These are phyloP conservation scores for Esox lucius DNA, from an alignment of 2,797 vertebrate species.

Conservation along the genomic window DNA sequence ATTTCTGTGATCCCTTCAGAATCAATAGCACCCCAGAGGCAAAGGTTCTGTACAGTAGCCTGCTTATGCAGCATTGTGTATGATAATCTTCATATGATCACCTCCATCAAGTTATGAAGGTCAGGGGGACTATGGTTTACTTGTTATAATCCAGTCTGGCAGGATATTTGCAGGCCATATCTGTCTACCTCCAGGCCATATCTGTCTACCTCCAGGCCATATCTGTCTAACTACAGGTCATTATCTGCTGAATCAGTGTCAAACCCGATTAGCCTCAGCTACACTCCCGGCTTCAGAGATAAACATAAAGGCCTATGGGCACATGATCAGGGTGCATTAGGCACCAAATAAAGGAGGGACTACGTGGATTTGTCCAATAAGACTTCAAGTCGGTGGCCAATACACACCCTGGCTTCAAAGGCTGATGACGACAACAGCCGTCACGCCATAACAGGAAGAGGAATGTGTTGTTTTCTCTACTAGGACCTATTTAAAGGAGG, in stretches of 20 bases:
- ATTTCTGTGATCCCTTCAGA: neutral
- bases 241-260: neutral
- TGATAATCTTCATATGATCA: neutral
- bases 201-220: neutral
- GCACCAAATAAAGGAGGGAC: neutral
- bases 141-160: neutral
- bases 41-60: neutral
- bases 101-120: neutral
- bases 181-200: neutral
- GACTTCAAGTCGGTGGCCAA: neutral
- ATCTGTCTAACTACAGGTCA: neutral
- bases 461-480: conserved; percentile 12
- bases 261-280: conserved; percentile 7
- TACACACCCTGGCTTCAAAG: neutral
- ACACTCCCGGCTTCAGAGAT: neutral
- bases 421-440: neutral
- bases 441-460: conserved; percentile 21
- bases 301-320: neutral
- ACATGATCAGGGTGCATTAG: neutral
- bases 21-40: no score
- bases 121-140: neutral
- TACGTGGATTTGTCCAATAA: neutral
- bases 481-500: neutral
- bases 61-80: neutral
- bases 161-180: neutral